Base-by-base conservation (phyloP, 1,140 invertebrate species). In the Penaeus japonicus region DNA sequence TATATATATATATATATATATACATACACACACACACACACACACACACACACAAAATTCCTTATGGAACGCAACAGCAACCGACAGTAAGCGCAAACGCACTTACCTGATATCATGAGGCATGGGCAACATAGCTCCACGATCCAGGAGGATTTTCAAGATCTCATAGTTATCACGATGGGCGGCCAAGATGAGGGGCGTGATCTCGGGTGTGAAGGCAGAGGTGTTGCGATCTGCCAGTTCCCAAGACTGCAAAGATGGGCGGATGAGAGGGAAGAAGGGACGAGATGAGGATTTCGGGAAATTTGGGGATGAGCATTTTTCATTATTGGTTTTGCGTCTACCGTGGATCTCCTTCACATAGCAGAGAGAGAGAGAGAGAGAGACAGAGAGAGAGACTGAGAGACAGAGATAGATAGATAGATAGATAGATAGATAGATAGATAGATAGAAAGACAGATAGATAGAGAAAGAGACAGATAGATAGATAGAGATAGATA, bases 91-190 rank as follows among this genome's bases (percentile, higher is more conserved):
- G 15, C 20, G n/a, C 47, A 20, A 47, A 55, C 70, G 20, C 53
- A 54, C 88, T 75, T n/a, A 90, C 90, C 85, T 94, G 89, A 97
- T 95, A 91, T 97, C 96, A 92, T 98, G 97, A 30, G 97, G 97
- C 94, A 96, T 96, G 0, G 96, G 96, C 59, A 98, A 92, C 0
- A 96, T 96, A 0, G 96, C 96, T 27, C 96, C 97, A 54, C 97
- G 94, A 92, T 98, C 97, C 57, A 98, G 93, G 0, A 99, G 93
- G 62, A 98, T 95, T 92, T 98, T 98, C 59, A 98, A 94, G 89
- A 98, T 98, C 93, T 99, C 98, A 92, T 98, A 98, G 93, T 98
- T 98, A 92, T 99, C 98, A 90, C 95, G 94, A 92, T 98, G 97
- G 82, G 97, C 97, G 0, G 97, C 97, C 82, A 99, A 93, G 87